Conservation (phyloP, 1,140 invertebrate genomes). For the Oreohelix idahoensis region DNA sequence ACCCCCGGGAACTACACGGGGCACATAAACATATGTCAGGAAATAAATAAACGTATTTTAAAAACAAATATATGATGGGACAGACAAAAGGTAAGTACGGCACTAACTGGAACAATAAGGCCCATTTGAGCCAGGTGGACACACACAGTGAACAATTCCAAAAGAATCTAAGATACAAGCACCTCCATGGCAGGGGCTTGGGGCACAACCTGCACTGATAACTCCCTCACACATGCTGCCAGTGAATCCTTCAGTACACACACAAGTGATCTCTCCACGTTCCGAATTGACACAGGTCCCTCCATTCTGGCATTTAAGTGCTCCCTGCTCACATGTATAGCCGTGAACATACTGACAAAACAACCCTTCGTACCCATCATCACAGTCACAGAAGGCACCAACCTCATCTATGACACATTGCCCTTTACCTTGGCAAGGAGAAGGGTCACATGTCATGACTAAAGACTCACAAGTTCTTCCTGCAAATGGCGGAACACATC, state of each 20-base stretch:
- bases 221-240: constrained; percentile 19
- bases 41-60: too few relatives aligned
- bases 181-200: constrained; percentile 10
- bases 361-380: constrained; percentile 45
- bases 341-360: constrained; percentile 46
- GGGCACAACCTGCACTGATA: not conserved
- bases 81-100: too few relatives aligned
- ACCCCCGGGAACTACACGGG: too few relatives aligned
- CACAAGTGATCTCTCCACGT: constrained; percentile 20
- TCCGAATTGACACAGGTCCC: constrained; percentile 35
- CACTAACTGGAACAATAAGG: not conserved
- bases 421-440: constrained; percentile 51
- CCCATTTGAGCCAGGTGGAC: constrained; percentile 9
- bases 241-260: constrained; percentile 41
- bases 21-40: too few relatives aligned
- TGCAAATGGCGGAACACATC: constrained; percentile 27
- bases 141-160: not conserved
- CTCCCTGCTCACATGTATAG: constrained; percentile 17
- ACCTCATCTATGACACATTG: constrained; percentile 49
- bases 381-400: constrained; percentile 51
- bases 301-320: constrained; percentile 46
- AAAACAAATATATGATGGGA: too few relatives aligned
- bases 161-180: not conserved
- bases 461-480: constrained; percentile 46
- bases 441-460: constrained; percentile 45